Evolutionary conservation across 2,888 invertebrate genomes (phyloP), one percentile per base, ranked within the genome.

Genomic region (Torymus tubicola): DNA sequence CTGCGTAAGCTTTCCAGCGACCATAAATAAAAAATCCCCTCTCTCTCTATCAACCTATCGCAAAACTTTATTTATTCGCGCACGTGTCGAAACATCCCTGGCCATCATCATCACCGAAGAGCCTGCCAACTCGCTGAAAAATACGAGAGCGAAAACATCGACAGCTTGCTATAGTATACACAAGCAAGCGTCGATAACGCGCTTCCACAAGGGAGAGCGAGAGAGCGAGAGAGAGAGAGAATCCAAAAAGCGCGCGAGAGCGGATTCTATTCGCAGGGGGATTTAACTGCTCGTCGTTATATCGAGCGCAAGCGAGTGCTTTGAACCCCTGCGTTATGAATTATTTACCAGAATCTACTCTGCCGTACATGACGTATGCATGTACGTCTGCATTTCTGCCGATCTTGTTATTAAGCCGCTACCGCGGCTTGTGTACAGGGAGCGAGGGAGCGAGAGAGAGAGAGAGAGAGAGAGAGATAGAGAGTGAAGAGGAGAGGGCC

Each of bases 281-380:
- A 72, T 53, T 24, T 53, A 18, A 14, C 55, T 11, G 53, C 42
- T 42, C 72, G 21, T 72, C 72, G 63, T 72, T 63, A 63, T 72
- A 63, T 72, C 72, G 72, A 72, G 50, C 60, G 60, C 21, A 14
- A 5, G 50, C 57, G 18, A 21, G 18, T 14, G 60, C 71, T 72
- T 63, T 72, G 72, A 72, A 63, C 63, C 24, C 53, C n/a, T 52
- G 53, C 24, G 63, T 72, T 72, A 72, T 72, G 72, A 72, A 72
- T 73, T 73, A 73, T 65, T 73, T 73, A 65, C 57, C 64, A 65
- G 73, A 73, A 73, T 31, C 55, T 57, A 69, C 69, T 69, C 55
- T n/a, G 68, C n/a, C 55, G 69, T 31, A 69, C 55, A 57, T 24
- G 69, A 57, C 68, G 53, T 31, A 13, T 12, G 42, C 31, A 21